Base-by-base conservation (phyloP, 2,113 vertebrate species). In the Euleptes europaea region DNA sequence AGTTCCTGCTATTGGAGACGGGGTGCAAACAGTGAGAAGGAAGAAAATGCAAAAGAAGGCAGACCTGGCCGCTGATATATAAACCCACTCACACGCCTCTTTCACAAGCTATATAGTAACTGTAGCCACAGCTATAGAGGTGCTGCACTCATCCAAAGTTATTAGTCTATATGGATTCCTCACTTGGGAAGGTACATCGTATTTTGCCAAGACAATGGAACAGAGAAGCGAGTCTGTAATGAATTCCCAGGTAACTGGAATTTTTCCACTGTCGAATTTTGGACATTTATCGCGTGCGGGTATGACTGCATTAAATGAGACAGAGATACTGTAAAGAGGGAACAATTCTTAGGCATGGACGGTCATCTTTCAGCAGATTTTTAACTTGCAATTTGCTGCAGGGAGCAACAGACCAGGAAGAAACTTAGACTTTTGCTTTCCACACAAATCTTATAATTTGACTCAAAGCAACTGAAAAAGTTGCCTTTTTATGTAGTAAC, bases 241-340 rank as follows among this genome's bases (percentile, higher is more conserved):
- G 11, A 65, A 77, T 71, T 91, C 91, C 91, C 91, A 93, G 93
- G 92, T 94, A 92, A 94, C 88, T 70, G 54, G 13, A 91, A 84
- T 92, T 86, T 86, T 51, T 91, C 54, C 51, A 38, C 87, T 85
- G 86, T 80, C 33, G 10, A 54, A 2, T 88, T 90, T 86, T 42
- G 84, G 90, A 65, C 80, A 84, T 75, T 90, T 85, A 65, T 28
- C 21, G 31, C 65, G 33, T 38, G 8, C 14, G 28, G 70, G 21
- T 31, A 11, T 19, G 33, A 9, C 26, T 44, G 40, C 44, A n/a
- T 83, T 65, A 42, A 47, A 76, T 47, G 21, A 33, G 23, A 70
- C 47, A 69, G 12, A 70, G 42, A 84, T 74, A 47, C 76, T 86
- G 38, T 47, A 79, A 78, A 74, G 84, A 23, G 5, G 47, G 6